phyloP scores from a whole-genome alignment of 2,113 vertebrate genomes.

The Monopterus albus region DNA sequence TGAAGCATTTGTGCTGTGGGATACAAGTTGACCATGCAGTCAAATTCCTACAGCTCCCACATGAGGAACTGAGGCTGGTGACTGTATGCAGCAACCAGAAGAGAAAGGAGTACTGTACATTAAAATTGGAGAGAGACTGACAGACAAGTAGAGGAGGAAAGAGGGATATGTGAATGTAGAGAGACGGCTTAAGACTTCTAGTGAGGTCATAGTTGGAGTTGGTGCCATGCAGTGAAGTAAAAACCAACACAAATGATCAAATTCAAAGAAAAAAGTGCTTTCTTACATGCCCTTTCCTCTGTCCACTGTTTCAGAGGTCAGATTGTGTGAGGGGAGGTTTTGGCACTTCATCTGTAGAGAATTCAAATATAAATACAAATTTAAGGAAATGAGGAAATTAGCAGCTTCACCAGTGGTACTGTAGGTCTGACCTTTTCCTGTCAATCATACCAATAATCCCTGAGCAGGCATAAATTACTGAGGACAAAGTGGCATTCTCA shows the following conservation, averaged over 20 bases:
- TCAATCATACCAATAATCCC: slow-evolving; percentile 35
- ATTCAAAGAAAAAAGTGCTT: neutral
- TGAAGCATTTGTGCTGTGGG: neutral
- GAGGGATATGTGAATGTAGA: slow-evolving; percentile 11
- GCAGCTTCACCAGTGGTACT: too few species aligned
- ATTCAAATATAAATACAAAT: neutral
- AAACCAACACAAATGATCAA: slow-evolving; percentile 15
- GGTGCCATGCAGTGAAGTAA: slow-evolving; percentile 23
- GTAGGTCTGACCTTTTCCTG: slow-evolving; percentile 28
- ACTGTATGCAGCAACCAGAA: slow-evolving; percentile 19
- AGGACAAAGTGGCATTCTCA: slow-evolving; percentile 26
- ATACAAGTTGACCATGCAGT: slow-evolving; percentile 8
- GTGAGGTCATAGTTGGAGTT: slow-evolving; percentile 70
- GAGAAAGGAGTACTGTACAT: slow-evolving; percentile 16
- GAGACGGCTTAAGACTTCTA: too few species aligned
- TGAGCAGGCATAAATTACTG: slow-evolving; percentile 38
- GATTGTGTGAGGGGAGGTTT: slow-evolving; percentile 1
- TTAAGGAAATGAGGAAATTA: neutral
- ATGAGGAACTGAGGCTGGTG: slow-evolving; percentile 16
- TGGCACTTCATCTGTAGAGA: neutral
- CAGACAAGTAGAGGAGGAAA: slow-evolving; percentile 9
- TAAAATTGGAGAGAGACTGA: slow-evolving; percentile 29
- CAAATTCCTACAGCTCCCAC: neutral
- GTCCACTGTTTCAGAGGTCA: neutral
- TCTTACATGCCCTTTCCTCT: neutral